Evolutionary conservation across 2,888 invertebrate species (phyloP), one percentile per base, ranked within the genome.

Genomic region (Campoletis raptor): DNA sequence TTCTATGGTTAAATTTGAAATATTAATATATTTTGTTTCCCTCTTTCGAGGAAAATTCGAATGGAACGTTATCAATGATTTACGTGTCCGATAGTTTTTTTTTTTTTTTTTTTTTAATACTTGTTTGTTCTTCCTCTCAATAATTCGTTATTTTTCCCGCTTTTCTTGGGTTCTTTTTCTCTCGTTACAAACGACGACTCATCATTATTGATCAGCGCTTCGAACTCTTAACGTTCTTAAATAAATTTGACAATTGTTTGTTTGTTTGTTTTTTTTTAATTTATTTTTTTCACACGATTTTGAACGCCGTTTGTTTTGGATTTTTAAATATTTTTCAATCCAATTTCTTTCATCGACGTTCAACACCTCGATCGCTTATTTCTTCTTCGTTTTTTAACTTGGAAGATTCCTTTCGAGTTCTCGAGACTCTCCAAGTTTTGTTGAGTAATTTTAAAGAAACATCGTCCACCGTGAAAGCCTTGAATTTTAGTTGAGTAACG

Each of bases 141-240:
- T 12, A 0, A 30, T 10, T 45, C 21, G 18, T 12, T 6, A n/a
- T 6, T 76, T 67, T 78, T 66, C 66, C 52, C 77, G 37, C 66
- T 78, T 66, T 67, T 37, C 37, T 67, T n/a, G 15, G 0, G 21
- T 18, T 66, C 15, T 54, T 12, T 9, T 21, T 30, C 48, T 66
- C 21, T 36, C 52, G 37, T 67, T 52, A 24, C 52, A 40, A 66
- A 10, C 40, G 78, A 67, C 21, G 79, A 66, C 66, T 66, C 73
- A 66, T 81, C 66, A 40, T 66, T 81, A 81, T 81, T 74, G 81
- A 81, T 81, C 73, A 73, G 81, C 66, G 52, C 81, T 81, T 67
- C 52, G 77, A 67, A 67, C 67, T 52, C 67, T 78, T 40, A n/a
- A 21, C 15, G 15, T 37, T 73, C 72, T 64, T 45, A 18, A 48